phyloP scores from a whole-genome alignment of 2,113 vertebrate genomes.

The Catharus minimus region DNA sequence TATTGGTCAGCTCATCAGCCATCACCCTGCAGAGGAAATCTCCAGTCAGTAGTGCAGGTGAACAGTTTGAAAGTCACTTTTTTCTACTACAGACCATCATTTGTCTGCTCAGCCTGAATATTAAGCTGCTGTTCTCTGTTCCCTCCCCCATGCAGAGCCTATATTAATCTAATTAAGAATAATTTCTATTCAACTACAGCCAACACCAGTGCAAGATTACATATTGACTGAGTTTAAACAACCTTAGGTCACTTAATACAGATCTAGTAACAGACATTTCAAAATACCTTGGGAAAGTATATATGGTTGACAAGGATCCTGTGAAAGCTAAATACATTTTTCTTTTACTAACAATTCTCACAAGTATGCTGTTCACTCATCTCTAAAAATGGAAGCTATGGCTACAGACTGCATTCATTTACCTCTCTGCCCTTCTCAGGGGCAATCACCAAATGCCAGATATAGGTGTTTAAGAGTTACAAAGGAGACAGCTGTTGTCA shows the following conservation, averaged over 20 bases:
- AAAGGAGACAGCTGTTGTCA: background rate
- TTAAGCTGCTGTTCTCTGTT: background rate
- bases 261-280: background rate
- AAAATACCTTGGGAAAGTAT: background rate
- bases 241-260: background rate
- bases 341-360: background rate
- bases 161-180: background rate
- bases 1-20: slow-evolving; percentile 93
- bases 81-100: background rate
- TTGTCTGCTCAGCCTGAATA: background rate
- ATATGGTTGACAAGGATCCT: background rate
- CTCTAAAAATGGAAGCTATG: background rate
- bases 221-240: background rate
- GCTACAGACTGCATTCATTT: background rate
- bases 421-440: background rate
- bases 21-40: slow-evolving; percentile 84
- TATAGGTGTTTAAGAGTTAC: background rate
- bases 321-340: background rate
- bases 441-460: background rate
- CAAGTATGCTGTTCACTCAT: background rate
- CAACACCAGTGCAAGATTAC: background rate
- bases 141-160: background rate
- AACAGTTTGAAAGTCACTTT: background rate
- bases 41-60: background rate
- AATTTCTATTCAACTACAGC: background rate